A percentile compares a stretch with the other conserved stretches of the same genome.
phyloP scores from a whole-genome alignment of 2,113 vertebrate genomes.

The Epinephelus fuscoguttatus region DNA sequence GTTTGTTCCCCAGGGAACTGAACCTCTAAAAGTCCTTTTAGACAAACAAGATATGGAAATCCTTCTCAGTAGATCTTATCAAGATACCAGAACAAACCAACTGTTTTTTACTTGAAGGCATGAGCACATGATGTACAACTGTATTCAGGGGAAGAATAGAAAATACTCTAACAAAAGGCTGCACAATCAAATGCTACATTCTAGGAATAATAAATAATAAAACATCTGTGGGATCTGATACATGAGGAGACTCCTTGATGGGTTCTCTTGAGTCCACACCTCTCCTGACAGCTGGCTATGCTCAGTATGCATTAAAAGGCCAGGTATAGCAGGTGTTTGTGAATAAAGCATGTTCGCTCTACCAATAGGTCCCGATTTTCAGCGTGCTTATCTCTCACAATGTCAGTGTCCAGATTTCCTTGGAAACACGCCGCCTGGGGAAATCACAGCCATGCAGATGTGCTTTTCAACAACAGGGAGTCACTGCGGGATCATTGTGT shows the following conservation, averaged over 20 bases:
- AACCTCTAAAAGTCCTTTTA: constrained; percentile 28
- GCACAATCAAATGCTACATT: constrained; percentile 9
- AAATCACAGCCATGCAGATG: constrained; percentile 65
- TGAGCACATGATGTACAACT: no score
- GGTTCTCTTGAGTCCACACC: constrained; percentile 17
- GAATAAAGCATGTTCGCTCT: constrained; percentile 64
- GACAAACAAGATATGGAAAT: constrained; percentile 50
- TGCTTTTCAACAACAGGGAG: constrained; percentile 38
- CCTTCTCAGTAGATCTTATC: constrained; percentile 27
- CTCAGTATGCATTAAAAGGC: constrained; percentile 61
- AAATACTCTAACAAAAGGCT: background rate
- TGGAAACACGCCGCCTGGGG: constrained; percentile 29
- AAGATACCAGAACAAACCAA: background rate
- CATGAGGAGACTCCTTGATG: constrained; percentile 34
- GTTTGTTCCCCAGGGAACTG: constrained; percentile 55
- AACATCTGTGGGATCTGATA: constrained; percentile 16
- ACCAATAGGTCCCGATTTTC: constrained; percentile 21
- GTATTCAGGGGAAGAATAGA: constrained; percentile 10
- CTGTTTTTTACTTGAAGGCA: background rate
- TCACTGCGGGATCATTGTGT: constrained; percentile 11
- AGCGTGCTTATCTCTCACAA: constrained; percentile 48
- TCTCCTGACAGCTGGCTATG: constrained; percentile 36
- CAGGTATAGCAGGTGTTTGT: constrained; percentile 66
- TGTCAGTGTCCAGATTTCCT: constrained; percentile 47
- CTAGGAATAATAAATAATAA: constrained; percentile 41